Percentiles rank a stretch among this genome's conserved stretches.
phyloP scores from a whole-genome alignment of 2,888 invertebrate genomes.

The Gerris lacustris region DNA sequence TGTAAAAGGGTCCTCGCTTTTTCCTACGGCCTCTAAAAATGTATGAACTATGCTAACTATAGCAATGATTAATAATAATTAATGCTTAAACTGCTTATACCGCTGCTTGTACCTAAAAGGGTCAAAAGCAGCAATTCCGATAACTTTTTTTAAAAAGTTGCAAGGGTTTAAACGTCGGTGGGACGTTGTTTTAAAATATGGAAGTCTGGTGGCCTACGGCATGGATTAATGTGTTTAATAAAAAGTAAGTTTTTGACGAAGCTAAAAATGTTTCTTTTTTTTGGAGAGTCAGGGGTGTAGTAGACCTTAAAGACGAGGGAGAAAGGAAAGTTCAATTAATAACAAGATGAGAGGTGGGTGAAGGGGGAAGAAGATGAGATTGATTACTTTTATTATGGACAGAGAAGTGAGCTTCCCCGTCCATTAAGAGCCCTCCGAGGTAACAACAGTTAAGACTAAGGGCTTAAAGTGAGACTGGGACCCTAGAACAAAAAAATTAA shows the following conservation, averaged over 20 bases:
- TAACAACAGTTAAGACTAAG: background rate
- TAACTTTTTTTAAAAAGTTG: too few relatives aligned
- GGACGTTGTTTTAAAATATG: background rate
- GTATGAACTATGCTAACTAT: too few relatives aligned
- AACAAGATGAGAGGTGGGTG: conserved; percentile 4
- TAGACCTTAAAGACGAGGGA: conserved; percentile 2
- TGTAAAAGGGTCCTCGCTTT: too few relatives aligned
- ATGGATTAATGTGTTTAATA: conserved; percentile 22
- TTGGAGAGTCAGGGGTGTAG: background rate
- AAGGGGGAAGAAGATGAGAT: conserved; percentile 12
- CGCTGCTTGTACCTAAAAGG: too few relatives aligned
- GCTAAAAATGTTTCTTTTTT: conserved; percentile 6
- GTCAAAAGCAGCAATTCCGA: too few relatives aligned
- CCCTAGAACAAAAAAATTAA: too few relatives aligned
- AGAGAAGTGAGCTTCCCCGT: background rate
- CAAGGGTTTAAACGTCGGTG: too few relatives aligned
- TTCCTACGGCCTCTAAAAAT: too few relatives aligned
- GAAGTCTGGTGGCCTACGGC: background rate
- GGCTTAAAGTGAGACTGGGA: too few relatives aligned
- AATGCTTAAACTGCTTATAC: too few relatives aligned
- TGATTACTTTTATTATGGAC: conserved; percentile 23
- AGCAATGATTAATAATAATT: too few relatives aligned
- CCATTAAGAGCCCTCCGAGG: background rate
- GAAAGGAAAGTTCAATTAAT: conserved; percentile 17
- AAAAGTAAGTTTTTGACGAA: conserved; percentile 19